phyloP scores from a whole-genome alignment of 2,888 invertebrate species.

The Volucella bombylans region DNA sequence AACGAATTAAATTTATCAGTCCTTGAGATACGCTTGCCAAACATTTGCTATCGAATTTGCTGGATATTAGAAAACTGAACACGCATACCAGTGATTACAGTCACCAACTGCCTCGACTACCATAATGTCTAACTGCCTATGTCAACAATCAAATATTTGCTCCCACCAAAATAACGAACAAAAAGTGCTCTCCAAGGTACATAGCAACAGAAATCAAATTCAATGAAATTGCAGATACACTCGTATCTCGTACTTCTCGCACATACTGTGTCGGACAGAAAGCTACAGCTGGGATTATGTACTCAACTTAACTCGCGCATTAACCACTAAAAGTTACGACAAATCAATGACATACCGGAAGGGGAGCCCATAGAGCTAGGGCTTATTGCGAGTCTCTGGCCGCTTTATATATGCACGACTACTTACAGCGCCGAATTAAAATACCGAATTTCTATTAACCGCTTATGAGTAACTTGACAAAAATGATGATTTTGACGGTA shows the following conservation, averaged over 20 bases:
- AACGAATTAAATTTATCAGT: too few species aligned
- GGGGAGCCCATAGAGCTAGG: slow-evolving; percentile 34
- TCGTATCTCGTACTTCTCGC: too few species aligned
- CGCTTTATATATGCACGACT: not conserved
- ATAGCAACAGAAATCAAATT: slow-evolving; percentile 30
- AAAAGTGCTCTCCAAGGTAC: slow-evolving; percentile 21
- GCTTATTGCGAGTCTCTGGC: slow-evolving; percentile 19
- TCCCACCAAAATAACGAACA: slow-evolving; percentile 7
- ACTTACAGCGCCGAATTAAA: slow-evolving; percentile 7
- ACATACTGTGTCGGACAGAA: not conserved
- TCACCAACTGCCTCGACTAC: slow-evolving; percentile 22
- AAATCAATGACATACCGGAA: slow-evolving; percentile 35
- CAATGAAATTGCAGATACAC: slow-evolving; percentile 16
- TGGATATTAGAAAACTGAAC: not conserved
- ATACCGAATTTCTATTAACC: slow-evolving; percentile 30
- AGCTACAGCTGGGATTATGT: slow-evolving; percentile 2
- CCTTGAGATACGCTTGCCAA: not conserved
- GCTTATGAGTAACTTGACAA: slow-evolving; percentile 23
- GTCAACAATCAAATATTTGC: slow-evolving; percentile 27
- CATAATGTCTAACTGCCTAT: slow-evolving; percentile 11
- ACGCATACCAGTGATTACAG: not conserved
- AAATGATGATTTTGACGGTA: not conserved
- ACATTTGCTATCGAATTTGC: slow-evolving; percentile 13
- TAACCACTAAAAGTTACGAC: slow-evolving; percentile 11
- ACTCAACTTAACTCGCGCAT: slow-evolving; percentile 3